Conservation (phyloP, 2,888 invertebrate species). For the Dryomyza anilis region DNA sequence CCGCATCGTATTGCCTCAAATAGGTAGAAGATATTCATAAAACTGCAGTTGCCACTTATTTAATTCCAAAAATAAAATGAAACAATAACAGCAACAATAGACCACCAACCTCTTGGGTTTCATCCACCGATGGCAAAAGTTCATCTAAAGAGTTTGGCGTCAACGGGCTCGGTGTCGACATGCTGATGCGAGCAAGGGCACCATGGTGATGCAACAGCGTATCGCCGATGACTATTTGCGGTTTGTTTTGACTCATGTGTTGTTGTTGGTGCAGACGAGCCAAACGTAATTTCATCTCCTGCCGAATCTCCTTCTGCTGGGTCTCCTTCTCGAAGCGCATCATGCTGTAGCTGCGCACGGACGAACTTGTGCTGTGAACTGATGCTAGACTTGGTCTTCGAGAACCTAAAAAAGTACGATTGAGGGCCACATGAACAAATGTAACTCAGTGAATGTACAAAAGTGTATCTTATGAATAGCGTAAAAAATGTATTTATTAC, state of each 20-base stretch:
- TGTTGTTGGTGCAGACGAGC: conserved; percentile 69
- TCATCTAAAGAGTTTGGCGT: conserved; percentile 86
- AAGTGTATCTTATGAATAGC: too few relatives aligned
- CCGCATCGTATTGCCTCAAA: too few relatives aligned
- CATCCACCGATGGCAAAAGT: conserved; percentile 79
- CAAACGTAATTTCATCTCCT: conserved; percentile 77
- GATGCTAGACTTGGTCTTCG: conserved; percentile 87
- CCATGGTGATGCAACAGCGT: conserved; percentile 47
- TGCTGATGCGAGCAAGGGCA: conserved; percentile 47
- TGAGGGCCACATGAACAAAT: too few relatives aligned
- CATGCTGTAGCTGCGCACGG: conserved; percentile 81
- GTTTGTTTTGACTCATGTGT: conserved; percentile 64
- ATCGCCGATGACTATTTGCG: conserved; percentile 63
- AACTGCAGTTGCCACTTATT: too few relatives aligned
- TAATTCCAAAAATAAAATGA: too few relatives aligned
- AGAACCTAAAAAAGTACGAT: conserved; percentile 76
- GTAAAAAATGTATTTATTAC: too few relatives aligned
- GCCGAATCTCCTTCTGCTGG: conserved; percentile 79
- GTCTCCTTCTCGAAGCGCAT: conserved; percentile 79
- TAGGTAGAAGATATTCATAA: too few relatives aligned
- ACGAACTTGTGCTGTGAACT: conserved; percentile 82
- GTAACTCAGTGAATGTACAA: too few relatives aligned
- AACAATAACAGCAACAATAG: too few relatives aligned
- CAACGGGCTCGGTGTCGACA: conserved; percentile 73
- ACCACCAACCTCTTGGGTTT: conserved; percentile 72